Evolutionary conservation across 2,797 vertebrate species (phyloP), one percentile per base, ranked within the genome.

Genomic region (Setipinna tenuifilis): DNA sequence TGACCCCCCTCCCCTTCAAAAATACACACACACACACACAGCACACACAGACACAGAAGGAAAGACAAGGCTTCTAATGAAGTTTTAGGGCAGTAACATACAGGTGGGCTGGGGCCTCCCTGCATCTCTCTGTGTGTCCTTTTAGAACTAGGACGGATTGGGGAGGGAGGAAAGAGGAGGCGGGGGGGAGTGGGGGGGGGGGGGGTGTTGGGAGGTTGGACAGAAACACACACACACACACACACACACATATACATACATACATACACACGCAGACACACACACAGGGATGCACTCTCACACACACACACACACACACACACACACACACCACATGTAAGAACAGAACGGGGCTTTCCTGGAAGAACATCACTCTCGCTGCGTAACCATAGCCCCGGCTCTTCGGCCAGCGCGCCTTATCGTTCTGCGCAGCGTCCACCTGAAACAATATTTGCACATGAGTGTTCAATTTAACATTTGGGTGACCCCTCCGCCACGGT

Each of bases 381-480:
- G 93, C 92, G 93, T 89, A 94, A 94, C 92, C 93, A 90, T 88
- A 86, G 87, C 87, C 83, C 85, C 61, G 71, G 85, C 86, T 25
- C 83, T 85, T 87, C 78, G 62, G 85, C 92, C 90, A 89, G 92
- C 93, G 92, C 91, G 92, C 93, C 94, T 95, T 94, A 95, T 95
- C 94, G 90, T 93, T 93, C 93, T 89, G 91, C 93, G 92, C 94
- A 93, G 93, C 90, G 89, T 94, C 94, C 95, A 96, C 95, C 94
- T 96, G 95, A 95, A 96, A 95, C 94, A 96, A 96, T 96, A 96
- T 96, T 96, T 96, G 93, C 92, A 93, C 94, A 95, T 93, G 92
- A 95, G 94, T 93, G 93, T 94, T 96, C 93, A 94, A 95, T 95
- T 94, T 95, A 95, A 95, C 94, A 95, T 96, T 95, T 95, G 95